These are phyloP conservation scores for Aptenodytes forsteri DNA, from an alignment of 2,113 vertebrate genomes.

Conservation along the genomic window DNA sequence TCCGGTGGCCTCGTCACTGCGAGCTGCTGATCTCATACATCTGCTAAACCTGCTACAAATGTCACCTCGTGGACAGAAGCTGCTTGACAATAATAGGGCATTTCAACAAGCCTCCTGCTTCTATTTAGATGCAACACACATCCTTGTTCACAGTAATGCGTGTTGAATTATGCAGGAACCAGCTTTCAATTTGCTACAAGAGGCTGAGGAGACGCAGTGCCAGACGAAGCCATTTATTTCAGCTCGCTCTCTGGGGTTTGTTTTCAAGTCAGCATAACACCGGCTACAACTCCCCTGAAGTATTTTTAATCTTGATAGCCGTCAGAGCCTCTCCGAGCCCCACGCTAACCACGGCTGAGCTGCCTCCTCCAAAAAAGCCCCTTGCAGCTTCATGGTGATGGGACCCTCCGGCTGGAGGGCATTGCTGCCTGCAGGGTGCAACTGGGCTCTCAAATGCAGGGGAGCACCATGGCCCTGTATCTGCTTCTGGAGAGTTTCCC, in stretches of 20 bases:
- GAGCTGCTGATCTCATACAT: constrained; percentile 26
- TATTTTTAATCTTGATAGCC: background rate
- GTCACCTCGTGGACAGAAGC: constrained; percentile 40
- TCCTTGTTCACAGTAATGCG: constrained; percentile 10
- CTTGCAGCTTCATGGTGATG: background rate
- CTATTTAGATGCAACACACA: constrained; percentile 60
- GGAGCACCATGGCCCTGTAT: background rate
- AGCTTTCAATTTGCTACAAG: constrained; percentile 55
- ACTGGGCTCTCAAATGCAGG: background rate
- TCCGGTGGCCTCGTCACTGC: background rate
- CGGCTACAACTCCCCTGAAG: constrained; percentile 20
- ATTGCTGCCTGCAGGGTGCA: background rate
- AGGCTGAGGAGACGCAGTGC: constrained; percentile 32
- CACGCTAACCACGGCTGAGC: background rate
- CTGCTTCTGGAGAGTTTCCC: background rate
- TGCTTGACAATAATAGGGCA: constrained; percentile 28
- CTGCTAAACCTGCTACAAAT: constrained; percentile 51
- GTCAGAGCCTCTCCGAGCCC: background rate
- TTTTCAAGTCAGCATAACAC: constrained; percentile 10
- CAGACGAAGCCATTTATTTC: constrained; percentile 68
- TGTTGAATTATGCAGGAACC: constrained; percentile 67
- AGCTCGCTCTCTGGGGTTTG: constrained; percentile 51
- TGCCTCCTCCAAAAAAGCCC: background rate
- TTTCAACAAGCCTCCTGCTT: constrained; percentile 56
- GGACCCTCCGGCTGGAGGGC: background rate